Percentiles rank a stretch among this genome's conserved stretches.
phyloP scores from a whole-genome alignment of 2,113 vertebrate genomes.

The Sebastes fasciatus region DNA sequence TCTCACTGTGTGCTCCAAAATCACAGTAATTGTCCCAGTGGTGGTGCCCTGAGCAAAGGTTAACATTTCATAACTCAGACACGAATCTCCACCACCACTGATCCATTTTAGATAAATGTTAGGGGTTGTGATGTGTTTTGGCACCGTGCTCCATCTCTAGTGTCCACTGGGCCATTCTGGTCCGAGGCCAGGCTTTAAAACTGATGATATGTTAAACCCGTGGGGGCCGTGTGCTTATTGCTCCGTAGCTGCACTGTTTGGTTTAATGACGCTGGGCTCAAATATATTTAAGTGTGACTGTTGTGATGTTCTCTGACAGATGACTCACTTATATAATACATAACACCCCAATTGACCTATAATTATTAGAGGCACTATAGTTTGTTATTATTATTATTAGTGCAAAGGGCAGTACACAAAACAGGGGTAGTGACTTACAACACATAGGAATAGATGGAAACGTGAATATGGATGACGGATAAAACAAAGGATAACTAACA shows the following conservation, averaged over 20 bases:
- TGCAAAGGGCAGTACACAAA: not conserved
- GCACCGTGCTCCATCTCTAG: slow-evolving; percentile 35
- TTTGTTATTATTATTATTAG: not conserved
- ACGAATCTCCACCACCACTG: slow-evolving; percentile 24
- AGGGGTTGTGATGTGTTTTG: slow-evolving; percentile 35
- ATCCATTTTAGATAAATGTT: slow-evolving; percentile 32
- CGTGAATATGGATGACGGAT: not conserved
- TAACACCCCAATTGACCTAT: not conserved
- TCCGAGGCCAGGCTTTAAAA: slow-evolving; percentile 45
- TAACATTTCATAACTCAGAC: slow-evolving; percentile 39
- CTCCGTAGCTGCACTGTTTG: not conserved
- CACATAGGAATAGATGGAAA: not conserved
- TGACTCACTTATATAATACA: not conserved
- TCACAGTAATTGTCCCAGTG: slow-evolving; percentile 30
- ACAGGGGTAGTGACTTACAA: not conserved
- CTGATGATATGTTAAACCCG: slow-evolving; percentile 33
- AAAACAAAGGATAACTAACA: not conserved
- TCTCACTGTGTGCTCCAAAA: slow-evolving; percentile 16
- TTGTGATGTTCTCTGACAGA: not conserved
- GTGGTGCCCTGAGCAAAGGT: slow-evolving; percentile 37
- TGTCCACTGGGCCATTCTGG: slow-evolving; percentile 36
- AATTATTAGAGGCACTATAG: not conserved
- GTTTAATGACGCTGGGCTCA: not conserved
- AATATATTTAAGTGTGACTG: not conserved
- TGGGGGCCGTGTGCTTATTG: slow-evolving; percentile 14